phyloP scores from a whole-genome alignment of 2,797 vertebrate species.

The Clamator glandarius region DNA sequence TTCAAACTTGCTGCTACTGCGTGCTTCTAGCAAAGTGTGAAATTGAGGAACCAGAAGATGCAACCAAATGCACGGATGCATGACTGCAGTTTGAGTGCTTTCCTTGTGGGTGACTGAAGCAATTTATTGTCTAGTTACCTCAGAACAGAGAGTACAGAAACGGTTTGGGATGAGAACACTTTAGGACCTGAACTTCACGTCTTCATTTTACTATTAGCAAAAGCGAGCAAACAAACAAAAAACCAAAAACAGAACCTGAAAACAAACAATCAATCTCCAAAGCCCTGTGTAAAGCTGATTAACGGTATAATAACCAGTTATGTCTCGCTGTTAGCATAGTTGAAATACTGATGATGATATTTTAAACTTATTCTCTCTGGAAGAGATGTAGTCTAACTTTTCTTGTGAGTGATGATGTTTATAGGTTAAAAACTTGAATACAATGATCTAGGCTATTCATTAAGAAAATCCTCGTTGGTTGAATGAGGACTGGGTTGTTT shows the following conservation, averaged over 20 bases:
- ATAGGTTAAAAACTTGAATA: not conserved
- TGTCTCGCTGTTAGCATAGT: not conserved
- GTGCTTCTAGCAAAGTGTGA: conserved; percentile 1
- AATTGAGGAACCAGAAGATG: conserved; percentile 16
- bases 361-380: not conserved
- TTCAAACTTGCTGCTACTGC: not conserved
- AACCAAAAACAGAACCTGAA: no score
- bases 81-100: not conserved
- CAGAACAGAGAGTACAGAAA: not conserved
- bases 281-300: not conserved
- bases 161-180: not conserved
- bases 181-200: not conserved
- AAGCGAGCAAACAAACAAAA: no score
- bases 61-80: not conserved
- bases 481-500: not conserved
- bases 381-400: not conserved
- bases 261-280: not conserved
- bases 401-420: not conserved
- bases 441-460: not conserved
- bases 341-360: not conserved
- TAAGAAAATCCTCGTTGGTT: not conserved
- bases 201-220: not conserved
- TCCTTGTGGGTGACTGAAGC: not conserved
- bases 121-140: not conserved
- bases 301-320: not conserved